phyloP scores from a whole-genome alignment of 2,113 vertebrate genomes.

The Syngnathus floridae region DNA sequence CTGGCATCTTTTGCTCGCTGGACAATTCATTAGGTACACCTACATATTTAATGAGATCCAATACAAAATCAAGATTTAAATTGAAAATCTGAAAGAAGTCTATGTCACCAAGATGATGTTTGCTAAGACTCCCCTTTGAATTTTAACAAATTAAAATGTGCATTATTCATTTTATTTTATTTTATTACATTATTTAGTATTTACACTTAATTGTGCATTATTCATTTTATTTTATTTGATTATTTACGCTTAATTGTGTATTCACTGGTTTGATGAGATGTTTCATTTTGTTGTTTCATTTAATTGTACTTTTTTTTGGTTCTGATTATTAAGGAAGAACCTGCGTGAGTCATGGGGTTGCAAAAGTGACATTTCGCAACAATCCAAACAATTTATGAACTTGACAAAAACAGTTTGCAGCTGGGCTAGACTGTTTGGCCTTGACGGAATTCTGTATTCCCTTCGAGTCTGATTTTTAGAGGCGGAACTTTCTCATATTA shows the following conservation, averaged over 20 bases:
- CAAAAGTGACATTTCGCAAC: not conserved
- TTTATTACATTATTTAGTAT: not conserved
- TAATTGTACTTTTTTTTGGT: not conserved
- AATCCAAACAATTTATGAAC: not conserved
- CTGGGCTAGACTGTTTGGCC: too few relatives aligned
- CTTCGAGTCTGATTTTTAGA: too few relatives aligned
- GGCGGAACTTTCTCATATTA: too few relatives aligned
- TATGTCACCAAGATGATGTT: not conserved
- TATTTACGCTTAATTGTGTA: not conserved
- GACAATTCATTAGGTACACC: not conserved
- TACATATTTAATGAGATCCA: not conserved
- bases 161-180: not conserved
- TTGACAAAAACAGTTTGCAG: too few relatives aligned
- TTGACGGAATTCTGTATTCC: too few relatives aligned
- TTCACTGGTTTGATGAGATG: not conserved
- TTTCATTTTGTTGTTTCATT: not conserved
- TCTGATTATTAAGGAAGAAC: not conserved
- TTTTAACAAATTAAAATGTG: not conserved
- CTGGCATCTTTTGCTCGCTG: not conserved
- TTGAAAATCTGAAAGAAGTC: not conserved
- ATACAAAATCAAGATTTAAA: not conserved
- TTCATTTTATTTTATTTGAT: not conserved
- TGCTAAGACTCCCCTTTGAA: not conserved
- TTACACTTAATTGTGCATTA: not conserved
- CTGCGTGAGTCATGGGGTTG: not conserved